These are phyloP conservation scores for Romanogobio albipinnatus DNA, from an alignment of 2,113 vertebrate species.

Conservation along the genomic window DNA sequence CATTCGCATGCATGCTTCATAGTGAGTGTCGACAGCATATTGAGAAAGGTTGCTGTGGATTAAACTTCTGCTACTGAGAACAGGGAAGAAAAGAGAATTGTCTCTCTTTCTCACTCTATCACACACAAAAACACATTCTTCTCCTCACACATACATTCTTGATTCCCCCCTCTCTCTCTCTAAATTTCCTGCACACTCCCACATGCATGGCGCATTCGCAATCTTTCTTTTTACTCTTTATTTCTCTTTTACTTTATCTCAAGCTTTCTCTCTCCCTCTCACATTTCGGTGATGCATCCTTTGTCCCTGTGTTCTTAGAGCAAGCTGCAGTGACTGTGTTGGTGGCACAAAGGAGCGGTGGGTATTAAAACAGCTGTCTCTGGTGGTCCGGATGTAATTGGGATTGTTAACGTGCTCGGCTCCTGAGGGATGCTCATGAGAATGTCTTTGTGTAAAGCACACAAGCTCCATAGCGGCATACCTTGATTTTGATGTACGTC, in stretches of 20 bases:
- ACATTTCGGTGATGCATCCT: slow-evolving; percentile 40
- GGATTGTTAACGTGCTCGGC: slow-evolving; percentile 80
- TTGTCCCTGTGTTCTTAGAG: slow-evolving; percentile 60
- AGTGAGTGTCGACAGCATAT: slow-evolving; percentile 69
- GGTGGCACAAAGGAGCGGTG: slow-evolving; percentile 71
- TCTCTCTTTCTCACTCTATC: not conserved
- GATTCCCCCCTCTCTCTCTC: slow-evolving; percentile 50
- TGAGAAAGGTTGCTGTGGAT: slow-evolving; percentile 61
- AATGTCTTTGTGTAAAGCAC: slow-evolving; percentile 79
- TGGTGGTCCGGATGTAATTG: slow-evolving; percentile 82
- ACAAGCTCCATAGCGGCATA: slow-evolving; percentile 71
- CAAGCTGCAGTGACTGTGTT: slow-evolving; percentile 70
- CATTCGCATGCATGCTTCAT: slow-evolving; percentile 44
- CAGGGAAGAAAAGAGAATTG: slow-evolving; percentile 59
- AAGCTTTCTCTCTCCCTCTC: slow-evolving; percentile 51
- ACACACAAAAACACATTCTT: slow-evolving; percentile 40
- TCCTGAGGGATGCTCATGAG: slow-evolving; percentile 76
- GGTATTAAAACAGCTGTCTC: slow-evolving; percentile 83
- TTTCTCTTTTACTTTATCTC: slow-evolving; percentile 50
- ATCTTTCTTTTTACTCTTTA: slow-evolving; percentile 33
- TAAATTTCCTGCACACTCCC: slow-evolving; percentile 26
- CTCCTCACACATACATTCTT: slow-evolving; percentile 8
- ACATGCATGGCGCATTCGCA: not conserved
- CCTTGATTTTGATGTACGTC: slow-evolving; percentile 73
- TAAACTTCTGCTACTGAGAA: slow-evolving; percentile 70